Base-by-base conservation (phyloP, 2,797 vertebrate genomes). In the Borostomias antarcticus region DNA sequence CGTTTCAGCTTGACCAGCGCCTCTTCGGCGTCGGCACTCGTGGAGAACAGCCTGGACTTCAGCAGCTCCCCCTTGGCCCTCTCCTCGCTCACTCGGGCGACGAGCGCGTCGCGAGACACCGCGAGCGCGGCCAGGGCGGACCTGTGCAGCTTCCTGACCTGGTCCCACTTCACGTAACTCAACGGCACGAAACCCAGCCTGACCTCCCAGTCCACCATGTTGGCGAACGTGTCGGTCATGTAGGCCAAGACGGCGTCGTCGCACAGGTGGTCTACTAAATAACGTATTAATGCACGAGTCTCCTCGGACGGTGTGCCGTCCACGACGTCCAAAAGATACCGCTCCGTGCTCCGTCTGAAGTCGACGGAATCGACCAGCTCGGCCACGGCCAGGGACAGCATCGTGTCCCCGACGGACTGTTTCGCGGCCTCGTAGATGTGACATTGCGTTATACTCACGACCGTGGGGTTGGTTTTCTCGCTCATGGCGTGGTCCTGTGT, bases 221-320 rank as follows among this genome's bases (percentile, higher is more conserved):
- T 52, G 19, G 19, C 19, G 21, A 52, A 52, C 50, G 21, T 52
- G 50, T 52, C 50, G 19, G 50, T 52, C 21, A 52, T 52, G 50
- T 52, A 52, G 50, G 21, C 50, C 50, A 25, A 52, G 13, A 52
- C 21, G 21, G 8, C 21, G 21, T 52, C 50, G 21, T 52, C 50
- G 21, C 19, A 52, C 21, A 52, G 21, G 21, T 52, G 50, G 50
- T 52, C 50, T n/a, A 52, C 50, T 52, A 52, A 52, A 52, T 52
- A 52, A 52, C 50, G 50, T 52, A 52, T 52, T 52, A 3, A 52
- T 25, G 50, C 50, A 25, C 50, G 21, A 23, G 50, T 52, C 19
- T 52, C 50, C 19, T 52, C 21, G 50, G 50, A 52, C 21, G 19
- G 19, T 23, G 19, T 52, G 50, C 21, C 50, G 50, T 52, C 50